A percentile compares a stretch with the other conserved stretches of the same genome.
Conservation (phyloP, 2,797 vertebrate genomes). For the Mormyrops boulengeri region DNA sequence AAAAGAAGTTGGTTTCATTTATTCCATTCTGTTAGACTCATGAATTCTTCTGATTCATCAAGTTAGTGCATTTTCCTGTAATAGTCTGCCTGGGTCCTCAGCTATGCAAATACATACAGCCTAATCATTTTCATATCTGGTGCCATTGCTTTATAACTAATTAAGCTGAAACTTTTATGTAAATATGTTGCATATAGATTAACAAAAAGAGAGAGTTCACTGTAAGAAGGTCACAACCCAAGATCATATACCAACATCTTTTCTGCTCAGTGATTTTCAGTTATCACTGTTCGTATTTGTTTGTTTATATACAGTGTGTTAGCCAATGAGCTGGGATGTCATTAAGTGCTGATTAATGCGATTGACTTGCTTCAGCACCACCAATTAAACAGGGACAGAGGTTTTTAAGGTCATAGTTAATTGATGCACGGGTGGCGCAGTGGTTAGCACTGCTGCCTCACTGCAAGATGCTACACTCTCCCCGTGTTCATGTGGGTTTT, state of each 20-base stretch:
- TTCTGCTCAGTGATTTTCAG: conserved; percentile 51
- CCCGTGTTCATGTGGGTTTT: no score
- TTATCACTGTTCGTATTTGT: conserved; percentile 42
- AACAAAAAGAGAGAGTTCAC: conserved; percentile 25
- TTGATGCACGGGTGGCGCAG: conserved; percentile 57
- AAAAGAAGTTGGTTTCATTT: conserved; percentile 48
- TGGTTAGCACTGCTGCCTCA: no score
- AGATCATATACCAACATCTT: conserved; percentile 16
- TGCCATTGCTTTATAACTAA: conserved; percentile 17
- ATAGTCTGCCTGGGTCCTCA: conserved; percentile 24
- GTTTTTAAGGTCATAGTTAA: conserved; percentile 78
- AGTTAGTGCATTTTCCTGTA: neutral
- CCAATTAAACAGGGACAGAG: conserved; percentile 82
- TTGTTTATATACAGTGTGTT: conserved; percentile 51
- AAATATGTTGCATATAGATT: conserved; percentile 28
- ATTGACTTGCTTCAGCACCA: conserved; percentile 70
- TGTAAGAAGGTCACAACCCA: conserved; percentile 24
- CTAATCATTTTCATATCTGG: neutral
- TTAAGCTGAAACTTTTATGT: conserved; percentile 24
- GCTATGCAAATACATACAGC: conserved; percentile 31
- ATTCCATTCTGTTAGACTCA: conserved; percentile 31
- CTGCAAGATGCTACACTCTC: no score
- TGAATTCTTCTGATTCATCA: neutral
- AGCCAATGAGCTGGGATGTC: conserved; percentile 75
- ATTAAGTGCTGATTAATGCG: conserved; percentile 82